Base-by-base conservation (phyloP, 2,797 vertebrate species). In the Pangasius krempfi region DNA sequence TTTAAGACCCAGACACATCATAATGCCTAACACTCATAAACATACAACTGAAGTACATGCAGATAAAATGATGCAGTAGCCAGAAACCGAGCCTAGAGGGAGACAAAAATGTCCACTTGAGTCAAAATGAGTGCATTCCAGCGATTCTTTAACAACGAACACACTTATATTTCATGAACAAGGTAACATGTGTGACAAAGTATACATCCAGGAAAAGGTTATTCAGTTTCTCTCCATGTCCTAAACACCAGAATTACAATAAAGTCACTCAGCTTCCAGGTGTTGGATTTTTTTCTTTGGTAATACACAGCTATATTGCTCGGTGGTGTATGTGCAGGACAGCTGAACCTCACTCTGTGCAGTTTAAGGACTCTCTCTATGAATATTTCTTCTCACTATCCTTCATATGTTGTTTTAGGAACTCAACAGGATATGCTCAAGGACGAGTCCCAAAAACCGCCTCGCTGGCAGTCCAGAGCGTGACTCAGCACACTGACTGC, bases 401-500 rank as follows among this genome's bases (percentile, higher is more conserved):
- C 25, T 44, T 60, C 54, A 81, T 5, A 14, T 14, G 54, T 14
- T 40, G 33, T 62, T 60, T 40, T 47, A 64, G 40, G 58, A 84
- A 20, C 27, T 85, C 82, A 6, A 78, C 47, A 18, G 85, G 88
- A 70, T 37, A 40, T 6, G 44, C 72, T 84, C 66, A 64, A 50
- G 81, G 40, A 75, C 5, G 22, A 33, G 83, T 85, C 80, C 73
- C n/a, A 56, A 13, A 81, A 64, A 20, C 66, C 27, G 20, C 68
- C 54, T 88, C 80, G 33, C 37, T 10, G 30, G 68, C 82, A 68
- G n/a, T 25, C 62, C n/a, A 30, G 58, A 89, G 9, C 37, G 78
- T 89, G 87, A 89, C 76, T 89, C 84, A 85, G 86, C 91, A 82
- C 84, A 86, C 89, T 79, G 50, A 80, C 47, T 79, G 72, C 10